Conservation (phyloP, 1,140 invertebrate species). For the Hycleus cichorii region DNA sequence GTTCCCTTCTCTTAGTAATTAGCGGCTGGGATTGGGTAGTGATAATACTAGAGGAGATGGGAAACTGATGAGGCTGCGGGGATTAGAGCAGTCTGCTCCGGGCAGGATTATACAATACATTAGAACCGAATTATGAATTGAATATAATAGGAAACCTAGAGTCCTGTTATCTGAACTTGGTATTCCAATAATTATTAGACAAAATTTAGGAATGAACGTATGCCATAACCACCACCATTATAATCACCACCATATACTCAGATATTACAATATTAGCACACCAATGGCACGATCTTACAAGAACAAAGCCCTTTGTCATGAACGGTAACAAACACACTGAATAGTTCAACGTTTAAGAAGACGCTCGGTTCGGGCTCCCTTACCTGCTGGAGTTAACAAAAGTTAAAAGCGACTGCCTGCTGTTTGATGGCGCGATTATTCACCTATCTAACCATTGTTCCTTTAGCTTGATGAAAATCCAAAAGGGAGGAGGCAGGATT, state of each 20-base stretch:
- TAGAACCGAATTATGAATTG: constrained; percentile 26
- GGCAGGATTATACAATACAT: constrained; percentile 28
- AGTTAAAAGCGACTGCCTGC: constrained; percentile 11
- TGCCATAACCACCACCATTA: too few relatives aligned
- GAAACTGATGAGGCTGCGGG: constrained; percentile 30
- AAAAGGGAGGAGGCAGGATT: constrained; percentile 7
- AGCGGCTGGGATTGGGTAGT: constrained; percentile 28
- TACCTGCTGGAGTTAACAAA: constrained; percentile 6
- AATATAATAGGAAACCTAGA: constrained; percentile 22
- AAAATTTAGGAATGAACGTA: too few relatives aligned
- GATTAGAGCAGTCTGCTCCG: constrained; percentile 17
- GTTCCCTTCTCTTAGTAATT: constrained; percentile 27
- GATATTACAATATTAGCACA: too few relatives aligned
- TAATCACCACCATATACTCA: too few relatives aligned
- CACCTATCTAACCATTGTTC: constrained; percentile 21
- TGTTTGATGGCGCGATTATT: constrained; percentile 18
- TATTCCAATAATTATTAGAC: too few relatives aligned
- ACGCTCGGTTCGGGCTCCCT: background rate
- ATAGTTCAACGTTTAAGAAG: too few relatives aligned
- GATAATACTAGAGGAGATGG: constrained; percentile 29
- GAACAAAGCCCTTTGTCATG: too few relatives aligned
- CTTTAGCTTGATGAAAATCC: constrained; percentile 25
- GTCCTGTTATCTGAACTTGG: constrained; percentile 9
- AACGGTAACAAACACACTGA: too few relatives aligned
- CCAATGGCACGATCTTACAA: too few relatives aligned